These are phyloP conservation scores for Microtus oregoni DNA, from an alignment of 2,113 vertebrate species.

Conservation along the genomic window DNA sequence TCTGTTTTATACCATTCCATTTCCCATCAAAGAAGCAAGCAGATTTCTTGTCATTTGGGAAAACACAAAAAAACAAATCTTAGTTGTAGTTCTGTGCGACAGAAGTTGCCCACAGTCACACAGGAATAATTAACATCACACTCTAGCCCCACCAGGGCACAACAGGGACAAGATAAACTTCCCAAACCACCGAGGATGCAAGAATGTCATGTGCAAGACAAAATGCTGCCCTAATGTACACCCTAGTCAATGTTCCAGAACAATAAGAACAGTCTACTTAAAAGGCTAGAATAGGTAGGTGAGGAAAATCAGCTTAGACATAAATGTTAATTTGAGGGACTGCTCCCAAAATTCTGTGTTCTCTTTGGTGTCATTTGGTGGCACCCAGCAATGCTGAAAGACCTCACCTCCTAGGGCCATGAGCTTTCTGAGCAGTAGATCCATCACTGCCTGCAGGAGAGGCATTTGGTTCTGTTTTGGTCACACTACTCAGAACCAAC, in stretches of 20 bases:
- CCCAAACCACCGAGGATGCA: slow-evolving; percentile 92
- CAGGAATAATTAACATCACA: slow-evolving; percentile 92
- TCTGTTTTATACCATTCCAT: slow-evolving; percentile 87
- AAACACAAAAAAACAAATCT: slow-evolving; percentile 87
- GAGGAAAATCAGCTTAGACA: slow-evolving; percentile 94
- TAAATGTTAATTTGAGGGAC: slow-evolving; percentile 89
- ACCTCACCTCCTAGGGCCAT: slow-evolving; percentile 92
- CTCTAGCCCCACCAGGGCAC: slow-evolving; percentile 93
- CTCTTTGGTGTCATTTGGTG: slow-evolving; percentile 89
- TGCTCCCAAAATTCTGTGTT: slow-evolving; percentile 87
- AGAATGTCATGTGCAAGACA: slow-evolving; percentile 90
- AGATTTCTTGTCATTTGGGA: slow-evolving; percentile 93
- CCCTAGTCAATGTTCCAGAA: slow-evolving; percentile 91
- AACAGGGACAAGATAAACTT: slow-evolving; percentile 90
- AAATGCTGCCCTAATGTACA: slow-evolving; percentile 93
- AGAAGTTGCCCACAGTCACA: slow-evolving; percentile 90
- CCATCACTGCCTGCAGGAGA: slow-evolving; percentile 86
- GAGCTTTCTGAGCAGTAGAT: slow-evolving; percentile 93
- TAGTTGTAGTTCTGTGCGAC: slow-evolving; percentile 91
- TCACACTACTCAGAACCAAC: slow-evolving; percentile 89
- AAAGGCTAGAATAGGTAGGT: slow-evolving; percentile 94
- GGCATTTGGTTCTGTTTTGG: slow-evolving; percentile 90
- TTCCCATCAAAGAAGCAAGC: slow-evolving; percentile 93
- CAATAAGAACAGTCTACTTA: slow-evolving; percentile 88
- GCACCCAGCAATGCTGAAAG: slow-evolving; percentile 90